Conservation (phyloP, 2,888 invertebrate genomes). For the Tachina grossa region DNA sequence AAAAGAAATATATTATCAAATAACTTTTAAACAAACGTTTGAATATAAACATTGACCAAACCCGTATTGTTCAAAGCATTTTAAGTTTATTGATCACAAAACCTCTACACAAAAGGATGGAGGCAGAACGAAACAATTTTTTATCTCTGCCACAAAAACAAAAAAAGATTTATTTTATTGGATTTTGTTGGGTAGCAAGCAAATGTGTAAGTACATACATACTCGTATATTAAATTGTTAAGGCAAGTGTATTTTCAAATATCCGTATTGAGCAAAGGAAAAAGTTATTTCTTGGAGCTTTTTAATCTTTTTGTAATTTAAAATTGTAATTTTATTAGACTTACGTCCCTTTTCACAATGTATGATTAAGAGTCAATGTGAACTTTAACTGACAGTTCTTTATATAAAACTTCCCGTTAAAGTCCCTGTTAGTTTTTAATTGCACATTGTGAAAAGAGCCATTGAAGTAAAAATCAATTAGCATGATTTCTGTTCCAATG, state of each 20-base stretch:
- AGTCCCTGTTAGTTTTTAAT: too few relatives aligned
- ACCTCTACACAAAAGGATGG: background rate
- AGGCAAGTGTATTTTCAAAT: background rate
- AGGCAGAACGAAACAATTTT: background rate
- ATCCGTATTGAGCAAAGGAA: conserved; percentile 9
- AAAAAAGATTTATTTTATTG: conserved; percentile 33
- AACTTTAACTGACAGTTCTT: too few relatives aligned
- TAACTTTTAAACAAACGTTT: background rate
- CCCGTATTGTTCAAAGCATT: conserved; percentile 13
- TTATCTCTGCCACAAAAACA: background rate
- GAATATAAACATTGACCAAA: conserved; percentile 9
- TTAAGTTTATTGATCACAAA: conserved; percentile 17
- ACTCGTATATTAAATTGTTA: background rate
- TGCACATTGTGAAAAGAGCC: too few relatives aligned
- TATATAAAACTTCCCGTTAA: too few relatives aligned
- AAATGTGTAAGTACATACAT: background rate
- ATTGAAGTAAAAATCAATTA: too few relatives aligned
- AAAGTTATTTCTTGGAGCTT: background rate
- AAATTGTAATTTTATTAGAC: too few relatives aligned
- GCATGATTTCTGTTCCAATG: too few relatives aligned
- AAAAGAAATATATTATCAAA: background rate
- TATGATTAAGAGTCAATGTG: too few relatives aligned
- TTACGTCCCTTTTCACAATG: too few relatives aligned
- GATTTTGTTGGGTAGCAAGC: background rate
- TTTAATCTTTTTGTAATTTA: too few relatives aligned